phyloP scores from a whole-genome alignment of 2,888 invertebrate species.

The Lamellibrachia columna region DNA sequence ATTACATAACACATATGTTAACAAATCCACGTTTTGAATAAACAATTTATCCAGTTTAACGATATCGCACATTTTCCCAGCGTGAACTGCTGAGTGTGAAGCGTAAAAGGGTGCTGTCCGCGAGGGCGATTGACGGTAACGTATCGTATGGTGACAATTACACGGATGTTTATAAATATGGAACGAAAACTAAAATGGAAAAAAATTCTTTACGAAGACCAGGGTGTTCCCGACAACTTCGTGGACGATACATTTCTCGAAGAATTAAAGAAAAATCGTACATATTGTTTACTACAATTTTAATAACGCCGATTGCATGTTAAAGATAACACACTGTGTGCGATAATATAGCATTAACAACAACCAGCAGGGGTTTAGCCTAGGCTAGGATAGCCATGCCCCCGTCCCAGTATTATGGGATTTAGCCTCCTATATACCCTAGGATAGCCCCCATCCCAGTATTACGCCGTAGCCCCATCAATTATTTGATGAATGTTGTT shows the following conservation, averaged over 20 bases:
- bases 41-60: no score
- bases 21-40: no score
- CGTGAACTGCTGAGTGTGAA: no score
- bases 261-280: constrained; percentile 82
- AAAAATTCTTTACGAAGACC: constrained; percentile 89
- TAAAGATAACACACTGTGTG: constrained; percentile 18
- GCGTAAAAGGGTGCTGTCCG: not conserved
- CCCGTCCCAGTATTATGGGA: no score
- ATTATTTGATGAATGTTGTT: no score
- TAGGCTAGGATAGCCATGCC: no score
- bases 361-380: not conserved
- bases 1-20: no score
- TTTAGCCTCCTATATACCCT: no score
- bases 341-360: not conserved
- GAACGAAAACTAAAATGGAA: constrained; percentile 72
- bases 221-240: constrained; percentile 90
- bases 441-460: no score
- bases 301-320: not conserved
- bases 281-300: constrained; percentile 27
- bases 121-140: not conserved
- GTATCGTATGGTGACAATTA: not conserved
- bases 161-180: constrained; percentile 4
- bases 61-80: no score
- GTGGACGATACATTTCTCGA: constrained; percentile 87
- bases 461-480: no score